Base-by-base conservation (phyloP, 1,140 invertebrate genomes). In the Parapsyche elsis region DNA sequence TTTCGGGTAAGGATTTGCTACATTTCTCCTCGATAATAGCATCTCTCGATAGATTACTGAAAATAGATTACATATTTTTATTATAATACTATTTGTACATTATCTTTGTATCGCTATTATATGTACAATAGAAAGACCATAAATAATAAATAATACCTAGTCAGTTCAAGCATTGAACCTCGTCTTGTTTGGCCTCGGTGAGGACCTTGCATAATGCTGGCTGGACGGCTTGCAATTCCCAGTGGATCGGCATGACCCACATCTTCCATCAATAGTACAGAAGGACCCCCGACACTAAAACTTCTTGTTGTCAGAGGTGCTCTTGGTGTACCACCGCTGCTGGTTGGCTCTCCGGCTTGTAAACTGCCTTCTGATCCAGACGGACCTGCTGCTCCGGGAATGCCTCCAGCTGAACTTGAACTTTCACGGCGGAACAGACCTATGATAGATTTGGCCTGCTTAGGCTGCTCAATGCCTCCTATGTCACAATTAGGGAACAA, bases 401-500 rank as follows among this genome's bases (percentile, higher is more conserved):
- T 86, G 80, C 23, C 86, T 81, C 85, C 91, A 83, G 88, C 91
- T 0, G 92, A 92, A 82, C 91, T 89, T 78, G 90, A 88, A 86
- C 92, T 92, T 85, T 92, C 92, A 84, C 92, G 90, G 84, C 92
- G 89, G 86, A 93, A 93, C 53, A 93, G 89, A 90, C 92, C 92
- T 90, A 93, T 92, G 87, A 93, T 92, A 88, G 92, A 92, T 87
- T 92, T 92, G 81, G 91, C 89, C 88, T 90, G 91, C 90, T 91
- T 92, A 90, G 91, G 90, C 88, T 92, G 92, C 87, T 92, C 92
- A 88, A 93, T 90, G 86, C 92, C 92, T 88, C 92, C 92, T 93
- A 86, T 83, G 81, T 84, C 53, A 61, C 26, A 26, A 84, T 85
- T 81, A 81, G 38, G 83, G 84, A 84, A 44, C 81, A 83, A 77